Base-by-base conservation (phyloP, 2,113 vertebrate genomes). In the Glareola pratincola region DNA sequence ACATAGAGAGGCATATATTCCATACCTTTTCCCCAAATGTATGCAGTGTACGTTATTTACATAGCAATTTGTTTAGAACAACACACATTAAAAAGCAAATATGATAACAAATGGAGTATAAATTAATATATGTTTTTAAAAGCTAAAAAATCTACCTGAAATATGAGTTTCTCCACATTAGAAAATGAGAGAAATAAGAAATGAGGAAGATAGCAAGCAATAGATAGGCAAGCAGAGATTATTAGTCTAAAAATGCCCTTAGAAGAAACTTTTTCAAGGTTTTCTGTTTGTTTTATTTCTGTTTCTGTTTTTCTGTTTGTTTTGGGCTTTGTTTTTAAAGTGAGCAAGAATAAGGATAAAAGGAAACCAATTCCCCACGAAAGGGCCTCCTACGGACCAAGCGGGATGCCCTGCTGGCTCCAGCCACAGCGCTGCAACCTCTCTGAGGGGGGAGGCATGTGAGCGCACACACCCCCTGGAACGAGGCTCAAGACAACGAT, bases 271-370 rank as follows among this genome's bases (percentile, higher is more conserved):
- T 77, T 64, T 57, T 74, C 50, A 77, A 56, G 85, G 54, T 84
- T 94, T 93, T 91, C 60, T 75, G 22, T 83, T 91, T 85, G 63
- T 7, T 96, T 95, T 90, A 30, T 92, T 95, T 95, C 87, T 53
- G 37, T 19, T 82, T 77, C 75, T 90, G 37, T 3, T 82, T 68
- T 45, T 71, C 32, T 50, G 39, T 90, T 94, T 96, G 76, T 62
- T 93, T 95, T 39, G 75, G 53, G 27, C 10, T 83, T 81, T 85
- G 74, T 93, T 94, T 95, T 90, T 57, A 48, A 76, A 93, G 47
- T 3, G 16, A 90, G 56, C 77, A 81, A 66, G 60, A 36, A 54
- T 21, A 54, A 90, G 72, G 89, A 94, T 94, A 57, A 95, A 91
- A 97, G 88, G 90, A 89, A 95, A 91, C 7, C 9, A 34, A 69